Percentiles rank a stretch among this genome's conserved stretches.
Conservation (phyloP, 2,113 vertebrate genomes). For the Danio rerio region DNA sequence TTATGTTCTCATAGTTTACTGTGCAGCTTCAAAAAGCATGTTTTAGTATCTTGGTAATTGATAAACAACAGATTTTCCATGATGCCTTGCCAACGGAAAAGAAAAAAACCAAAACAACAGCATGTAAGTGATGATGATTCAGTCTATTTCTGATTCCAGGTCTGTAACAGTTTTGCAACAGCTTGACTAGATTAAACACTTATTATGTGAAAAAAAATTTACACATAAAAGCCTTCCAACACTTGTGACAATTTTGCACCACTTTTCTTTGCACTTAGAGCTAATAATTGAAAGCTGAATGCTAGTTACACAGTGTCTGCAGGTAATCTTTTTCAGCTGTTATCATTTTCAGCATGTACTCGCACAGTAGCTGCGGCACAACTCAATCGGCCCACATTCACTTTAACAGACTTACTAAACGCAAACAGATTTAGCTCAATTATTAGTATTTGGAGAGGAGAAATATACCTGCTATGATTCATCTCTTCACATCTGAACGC, state of each 20-base stretch:
- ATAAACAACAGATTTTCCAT: conserved; percentile 1
- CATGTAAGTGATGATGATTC: not conserved
- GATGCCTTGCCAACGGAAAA: not conserved
- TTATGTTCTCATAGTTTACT: not conserved
- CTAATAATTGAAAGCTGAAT: conserved; percentile 32
- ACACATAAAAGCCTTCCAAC: conserved; percentile 21
- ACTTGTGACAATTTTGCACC: conserved; percentile 33
- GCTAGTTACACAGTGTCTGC: conserved; percentile 39
- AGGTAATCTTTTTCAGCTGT: conserved; percentile 47
- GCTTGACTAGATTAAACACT: conserved; percentile 34
- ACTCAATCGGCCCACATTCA: not conserved
- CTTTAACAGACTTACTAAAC: not conserved
- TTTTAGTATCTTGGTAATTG: not conserved
- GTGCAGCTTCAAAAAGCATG: not conserved
- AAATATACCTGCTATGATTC: not conserved
- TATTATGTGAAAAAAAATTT: conserved; percentile 16
- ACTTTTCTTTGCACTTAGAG: conserved; percentile 43
- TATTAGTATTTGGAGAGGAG: not conserved
- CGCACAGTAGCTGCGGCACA: conserved; percentile 15
- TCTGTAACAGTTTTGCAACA: conserved; percentile 28
- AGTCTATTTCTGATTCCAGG: not conserved
- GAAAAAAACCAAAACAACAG: not conserved
- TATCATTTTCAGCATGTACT: not conserved
- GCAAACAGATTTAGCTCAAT: not conserved
- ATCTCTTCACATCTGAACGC: no score